phyloP scores from a whole-genome alignment of 2,113 vertebrate genomes.

The Oophaga pumilio region DNA sequence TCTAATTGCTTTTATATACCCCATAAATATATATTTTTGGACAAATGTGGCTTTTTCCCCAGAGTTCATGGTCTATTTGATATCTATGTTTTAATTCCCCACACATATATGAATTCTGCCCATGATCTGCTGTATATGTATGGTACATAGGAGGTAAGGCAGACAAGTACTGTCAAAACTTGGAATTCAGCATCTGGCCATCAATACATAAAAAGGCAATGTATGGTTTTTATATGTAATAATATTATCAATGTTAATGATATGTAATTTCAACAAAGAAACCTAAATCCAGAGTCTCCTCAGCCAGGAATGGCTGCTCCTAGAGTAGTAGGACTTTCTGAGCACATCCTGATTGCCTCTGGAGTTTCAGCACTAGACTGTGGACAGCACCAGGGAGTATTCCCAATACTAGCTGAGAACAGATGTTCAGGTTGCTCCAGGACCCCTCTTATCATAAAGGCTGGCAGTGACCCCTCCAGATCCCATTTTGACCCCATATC shows the following conservation, averaged over 20 bases:
- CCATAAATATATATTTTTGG: slow-evolving; percentile 29
- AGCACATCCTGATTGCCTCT: not conserved
- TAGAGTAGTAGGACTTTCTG: not conserved
- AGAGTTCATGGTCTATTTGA: not conserved
- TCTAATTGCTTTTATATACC: not conserved
- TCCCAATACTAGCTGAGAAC: not conserved
- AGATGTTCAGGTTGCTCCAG: slow-evolving; percentile 16
- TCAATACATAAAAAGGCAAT: not conserved
- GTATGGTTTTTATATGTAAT: not conserved
- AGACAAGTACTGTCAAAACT: not conserved
- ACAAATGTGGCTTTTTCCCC: not conserved
- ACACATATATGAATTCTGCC: not conserved
- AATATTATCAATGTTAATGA: too few species aligned
- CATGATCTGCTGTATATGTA: not conserved
- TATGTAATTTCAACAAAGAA: not conserved
- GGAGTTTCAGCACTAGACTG: not conserved
- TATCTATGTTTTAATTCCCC: not conserved
- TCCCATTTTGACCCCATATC: not conserved
- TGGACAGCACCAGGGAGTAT: slow-evolving; percentile 57
- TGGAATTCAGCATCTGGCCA: too few species aligned
- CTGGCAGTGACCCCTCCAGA: slow-evolving; percentile 25
- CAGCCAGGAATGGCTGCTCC: not conserved
- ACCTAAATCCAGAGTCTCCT: not conserved
- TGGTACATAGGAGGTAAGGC: not conserved
- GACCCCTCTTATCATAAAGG: slow-evolving; percentile 22